A percentile compares a stretch with the other conserved stretches of the same genome.
phyloP scores from a whole-genome alignment of 2,888 invertebrate species.

The Minunthozetes semirufus region DNA sequence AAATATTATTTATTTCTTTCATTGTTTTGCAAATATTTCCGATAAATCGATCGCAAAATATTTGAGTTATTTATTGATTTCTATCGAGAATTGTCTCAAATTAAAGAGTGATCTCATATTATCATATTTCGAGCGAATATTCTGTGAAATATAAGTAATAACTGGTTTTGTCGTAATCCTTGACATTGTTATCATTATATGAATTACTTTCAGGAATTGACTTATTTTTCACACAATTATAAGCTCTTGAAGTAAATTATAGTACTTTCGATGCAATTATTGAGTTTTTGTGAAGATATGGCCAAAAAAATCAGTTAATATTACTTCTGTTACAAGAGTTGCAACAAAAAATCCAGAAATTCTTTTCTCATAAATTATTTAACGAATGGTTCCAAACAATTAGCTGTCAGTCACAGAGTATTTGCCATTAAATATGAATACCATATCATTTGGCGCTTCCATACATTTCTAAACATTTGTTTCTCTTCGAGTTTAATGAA shows the following conservation, averaged over 20 bases:
- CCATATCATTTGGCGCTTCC: conserved; percentile 6
- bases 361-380: no score
- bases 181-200: neutral
- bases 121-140: neutral
- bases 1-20: neutral
- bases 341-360: no score
- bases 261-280: no score
- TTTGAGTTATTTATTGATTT: neutral
- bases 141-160: neutral
- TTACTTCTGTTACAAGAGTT: no score
- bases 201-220: neutral
- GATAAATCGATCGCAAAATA: neutral
- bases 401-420: neutral
- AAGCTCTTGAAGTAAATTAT: no score
- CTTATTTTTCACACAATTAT: no score
- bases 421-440: neutral
- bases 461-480: neutral
- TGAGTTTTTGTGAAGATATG: no score
- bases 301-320: no score
- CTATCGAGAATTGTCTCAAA: neutral
- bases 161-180: neutral
- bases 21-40: neutral
- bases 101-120: neutral
- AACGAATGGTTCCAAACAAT: neutral
- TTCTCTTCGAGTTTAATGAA: conserved; percentile 2